Evolutionary conservation across 2,113 vertebrate genomes (phyloP), one percentile per base, ranked within the genome.

Genomic region (Oenanthe melanoleuca): DNA sequence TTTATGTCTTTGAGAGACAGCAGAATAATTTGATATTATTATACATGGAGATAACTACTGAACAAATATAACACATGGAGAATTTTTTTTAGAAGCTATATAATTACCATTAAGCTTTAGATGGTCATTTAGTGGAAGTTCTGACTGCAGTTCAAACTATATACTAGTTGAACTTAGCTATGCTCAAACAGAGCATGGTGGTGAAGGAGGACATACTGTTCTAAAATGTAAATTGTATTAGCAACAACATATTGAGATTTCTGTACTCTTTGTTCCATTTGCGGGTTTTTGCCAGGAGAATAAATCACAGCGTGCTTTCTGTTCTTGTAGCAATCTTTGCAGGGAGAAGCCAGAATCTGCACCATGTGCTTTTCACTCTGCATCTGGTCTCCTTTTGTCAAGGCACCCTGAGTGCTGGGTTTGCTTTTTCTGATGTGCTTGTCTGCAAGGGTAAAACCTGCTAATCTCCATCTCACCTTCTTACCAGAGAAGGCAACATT

Each of bases 141-240:
- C 61, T 80, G 37, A 79, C 91, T 89, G 89, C 88, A 83, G 85
- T 89, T 95, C 75, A 91, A 80, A 40, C 69, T 92, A 82, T 95
- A 95, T 75, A 87, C 56, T 44, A 22, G 66, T 67, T 88, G 44
- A 49, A 86, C 77, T 94, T 79, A 74, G 40, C 71, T 93, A 49
- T 12, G 59, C 44, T 94, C 82, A 93, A 93, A 79, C 37, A 55
- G 40, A 80, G 42, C 78, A 77, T 56, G 57, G 71, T 83, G 89
- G 87, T 52, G 9, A 92, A 95, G 75, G 81, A 94, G 75, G 87
- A 93, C 72, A 92, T 47, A 34, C 44, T 93, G 91, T 94, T 94
- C 75, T 94, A 95, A 94, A 52, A 96, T 87, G 86, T 96, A 97
- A 97, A 95, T 96, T 96, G 89, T 92, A 73, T 96, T 95, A 96